Evolutionary conservation across 1,140 invertebrate species (phyloP), one percentile per base, ranked within the genome.

Genomic region (Megalopta genalis): DNA sequence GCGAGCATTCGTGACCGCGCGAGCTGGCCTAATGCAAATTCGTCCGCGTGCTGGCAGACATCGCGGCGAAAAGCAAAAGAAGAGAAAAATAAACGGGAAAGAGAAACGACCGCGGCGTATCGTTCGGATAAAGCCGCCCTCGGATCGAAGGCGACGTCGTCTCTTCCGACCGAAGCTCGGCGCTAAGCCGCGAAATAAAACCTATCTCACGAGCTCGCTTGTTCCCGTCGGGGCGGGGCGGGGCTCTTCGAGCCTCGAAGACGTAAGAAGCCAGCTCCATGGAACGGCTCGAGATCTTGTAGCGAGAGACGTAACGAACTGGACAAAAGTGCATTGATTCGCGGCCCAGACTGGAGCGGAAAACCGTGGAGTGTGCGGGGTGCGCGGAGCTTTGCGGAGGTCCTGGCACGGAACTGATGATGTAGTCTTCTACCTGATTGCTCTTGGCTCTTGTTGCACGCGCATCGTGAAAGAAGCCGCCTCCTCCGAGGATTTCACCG

Each of bases 111-210:
- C 75, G 75, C 69, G 63, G 54, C n/a, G 54, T 46, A 77, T 69
- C 80, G 67, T 62, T 83, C 81, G 80, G 69, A 60, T 85, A 80
- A 86, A 86, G 3, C 70, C 37, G 54, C 27, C 32, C 66, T 42
- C n/a, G 23, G 62, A 84, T 86, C 83, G 71, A 74, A 73, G 64
- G 32, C 32, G 32, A 32, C 32, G 32, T 46, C 63, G 77, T 57
- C 73, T 77, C 52, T 80, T 80, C 46, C 70, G 62, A 63, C 73
- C 60, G 39, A 23, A 49, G 77, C 39, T 80, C 73, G 62, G 68
- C 63, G 85, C 67, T 88, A 86, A 88, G 85, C 85, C 80, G 77
- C 59, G 72, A 81, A 88, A 88, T 87, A 85, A 88, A 88, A 83
- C 72, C 85, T 75, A 57, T 72, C 80, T 75, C 81, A 88, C 81